Base-by-base conservation (phyloP, 35 echinoderm and acorn worm genomes). In the Anneissia japonica region DNA sequence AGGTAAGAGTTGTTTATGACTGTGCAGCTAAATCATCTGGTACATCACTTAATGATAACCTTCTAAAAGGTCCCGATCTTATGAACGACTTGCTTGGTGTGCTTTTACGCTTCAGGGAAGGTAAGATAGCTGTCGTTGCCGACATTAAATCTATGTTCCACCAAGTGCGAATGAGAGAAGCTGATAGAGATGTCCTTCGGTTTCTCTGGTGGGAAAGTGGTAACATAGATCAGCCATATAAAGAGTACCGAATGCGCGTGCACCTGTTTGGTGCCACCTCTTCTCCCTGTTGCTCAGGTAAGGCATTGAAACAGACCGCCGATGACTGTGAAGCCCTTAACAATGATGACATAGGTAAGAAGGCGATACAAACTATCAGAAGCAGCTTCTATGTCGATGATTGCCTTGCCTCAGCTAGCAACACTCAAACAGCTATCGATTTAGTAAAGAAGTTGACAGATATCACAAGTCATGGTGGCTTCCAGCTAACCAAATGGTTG, bases 401-500 rank as follows among this genome's bases (percentile, higher is more conserved):
- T 31, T 91, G 90, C 46, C 84, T 91, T n/a, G 40, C 77, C 26
- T 87, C 84, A 32, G 75, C 87, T 41, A 16, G 46, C 4, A 37
- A 34, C 32, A 34, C 17, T 0, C 84, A 91, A 5, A 31, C 26
- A 11, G 90, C 90, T 5, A 87, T 91, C 6, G 75, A 6, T 4
- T 31, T 91, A 3, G 77, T 88, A 32, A 43, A 87, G 26, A 72
- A 55, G 41, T 36, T 91, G 17, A 33, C 34, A 3, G 21, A 28
- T 30, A 80, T 91, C 36, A 37, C 86, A 12, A 34, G 7, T 0
- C 43, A 74, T 33, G 85, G 89, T 35, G 93, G 89, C 72, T 95
- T 91, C 73, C 86, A 46, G 31, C 85, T 95, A 11, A 95, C 93
- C 0, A 95, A 95, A 39, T 95, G 84, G 88, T 40, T 84, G 34